Base-by-base conservation (phyloP, 2,797 vertebrate species). In the Moxostoma hubbsi region DNA sequence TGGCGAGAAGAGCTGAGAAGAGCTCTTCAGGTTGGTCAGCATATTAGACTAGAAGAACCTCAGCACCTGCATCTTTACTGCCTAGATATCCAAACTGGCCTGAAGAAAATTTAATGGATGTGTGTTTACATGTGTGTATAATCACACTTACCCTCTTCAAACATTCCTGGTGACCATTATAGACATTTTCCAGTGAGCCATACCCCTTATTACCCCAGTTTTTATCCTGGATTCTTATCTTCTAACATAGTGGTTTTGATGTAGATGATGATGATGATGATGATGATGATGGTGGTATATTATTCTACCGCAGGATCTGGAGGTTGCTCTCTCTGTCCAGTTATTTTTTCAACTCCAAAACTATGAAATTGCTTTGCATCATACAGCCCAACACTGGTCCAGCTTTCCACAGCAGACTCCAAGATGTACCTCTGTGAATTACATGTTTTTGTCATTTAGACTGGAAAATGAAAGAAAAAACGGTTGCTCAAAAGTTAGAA, bases 251-350 rank as follows among this genome's bases (percentile, higher is more conserved):
- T 53, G 5, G 4, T 63, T 70, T 55, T 57, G n/a, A 46, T 24
- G 24, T 2, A 24, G 24, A 24, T n/a, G 36, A 51, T 47, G 10
- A 9, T 69, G n/a, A 57, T 67, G 78, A n/a, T n/a, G n/a, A 11
- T 74, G 53, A 72, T 63, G 58, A 74, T 47, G 10, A 9, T 69
- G n/a, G 63, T 67, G 78, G 73, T 69, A 57, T 83, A 24, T 77
- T 74, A 62, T 73, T 67, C 55, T 76, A 57, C 59, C 43, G 61
- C 78, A 83, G 82, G 78, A 47, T 47, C 59, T 45, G 71, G 73
- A 54, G 67, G 81, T 65, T 73, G 54, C 62, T 75, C 72, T 66
- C 77, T 83, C 61, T 72, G 66, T 61, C 61, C 68, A 8, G 45
- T 36, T 5, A 2, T 67, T 59, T 49, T 15, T 46, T 65, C 15